Evolutionary conservation across 2,113 vertebrate genomes (phyloP), one percentile per base, ranked within the genome.

Genomic region (Gobiocypris rarus): DNA sequence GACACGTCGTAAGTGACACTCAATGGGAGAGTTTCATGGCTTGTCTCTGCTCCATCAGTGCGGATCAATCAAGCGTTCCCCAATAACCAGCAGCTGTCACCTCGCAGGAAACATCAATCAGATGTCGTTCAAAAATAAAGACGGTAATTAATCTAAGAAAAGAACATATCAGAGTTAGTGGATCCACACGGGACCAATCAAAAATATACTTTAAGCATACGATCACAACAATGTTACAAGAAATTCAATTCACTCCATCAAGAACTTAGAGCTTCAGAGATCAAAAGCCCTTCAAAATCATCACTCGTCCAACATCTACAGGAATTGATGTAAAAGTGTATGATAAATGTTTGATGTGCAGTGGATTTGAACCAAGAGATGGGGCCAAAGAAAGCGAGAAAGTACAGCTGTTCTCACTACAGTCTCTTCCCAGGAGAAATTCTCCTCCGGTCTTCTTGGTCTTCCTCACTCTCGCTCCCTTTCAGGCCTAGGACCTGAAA

Each of bases 1-100:
- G 90, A 93, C 91, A 88, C 88, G 90, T 89, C 91, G 91, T 92
- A 93, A 93, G 92, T 94, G 94, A 93, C 91, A 92, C 91, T 93
- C 93, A 91, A 93, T 93, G 91, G 92, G 90, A 95, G 91, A 92
- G 86, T 90, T 86, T 89, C 89, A 87, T 81, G 89, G 89, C 82
- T 75, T 26, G 54, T 83, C 81, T 83, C 38, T 83, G 83, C 74
- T 84, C 83, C 45, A 77, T 84, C 83, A 77, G 59, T 38, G 73
- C 48, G 48, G 45, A 84, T 84, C 83, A 84, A 84, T 84, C 83
- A 84, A 76, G 22, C 63, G 4, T 28, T 76, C 31, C n/a, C 63
- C 83, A 67, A 67, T 41, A 63, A 63, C 73, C 82, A 77, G 59
- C 82, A 77, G 74, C 83, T 84, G 83, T 84, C 83, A 84, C 43